Conservation (phyloP, 2,888 invertebrate species). For the Spodoptera exigua region DNA sequence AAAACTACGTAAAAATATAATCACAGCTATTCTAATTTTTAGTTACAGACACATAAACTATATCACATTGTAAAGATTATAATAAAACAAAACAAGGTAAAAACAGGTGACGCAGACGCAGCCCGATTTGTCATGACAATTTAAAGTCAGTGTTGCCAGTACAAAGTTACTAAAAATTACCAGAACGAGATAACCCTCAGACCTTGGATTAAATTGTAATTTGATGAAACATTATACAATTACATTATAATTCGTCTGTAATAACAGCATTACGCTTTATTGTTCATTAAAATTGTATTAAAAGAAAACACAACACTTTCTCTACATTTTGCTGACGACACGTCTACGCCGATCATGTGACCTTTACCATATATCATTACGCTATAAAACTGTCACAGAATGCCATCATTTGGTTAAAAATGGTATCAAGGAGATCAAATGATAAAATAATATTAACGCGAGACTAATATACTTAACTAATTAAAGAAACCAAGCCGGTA, state of each 20-base stretch:
- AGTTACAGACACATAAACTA: conserved; percentile 14
- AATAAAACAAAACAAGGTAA: conserved; percentile 25
- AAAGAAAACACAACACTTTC: conserved; percentile 31
- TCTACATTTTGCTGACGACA: conserved; percentile 44
- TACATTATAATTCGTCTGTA: no score
- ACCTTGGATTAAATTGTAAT: no score
- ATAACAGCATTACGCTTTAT: no score
- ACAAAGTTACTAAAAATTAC: conserved; percentile 10
- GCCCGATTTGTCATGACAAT: conserved; percentile 35
- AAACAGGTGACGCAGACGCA: conserved; percentile 48
- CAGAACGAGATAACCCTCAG: not conserved
- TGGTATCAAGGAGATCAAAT: not conserved
- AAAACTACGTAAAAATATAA: conserved; percentile 24
- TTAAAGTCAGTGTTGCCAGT: conserved; percentile 37
- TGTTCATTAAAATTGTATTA: not conserved
- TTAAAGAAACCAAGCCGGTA: no score
- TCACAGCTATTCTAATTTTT: conserved; percentile 45
- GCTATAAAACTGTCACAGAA: conserved; percentile 32
- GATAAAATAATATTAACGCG: not conserved
- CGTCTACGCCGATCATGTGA: conserved; percentile 56
- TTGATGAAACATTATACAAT: no score
- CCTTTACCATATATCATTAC: conserved; percentile 41
- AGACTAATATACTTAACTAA: not conserved
- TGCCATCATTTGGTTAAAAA: conserved; percentile 9
- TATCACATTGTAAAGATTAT: conserved; percentile 14